These are phyloP conservation scores for Thaumatotibia leucotreta DNA, from an alignment of 1,140 invertebrate species.

Conservation along the genomic window DNA sequence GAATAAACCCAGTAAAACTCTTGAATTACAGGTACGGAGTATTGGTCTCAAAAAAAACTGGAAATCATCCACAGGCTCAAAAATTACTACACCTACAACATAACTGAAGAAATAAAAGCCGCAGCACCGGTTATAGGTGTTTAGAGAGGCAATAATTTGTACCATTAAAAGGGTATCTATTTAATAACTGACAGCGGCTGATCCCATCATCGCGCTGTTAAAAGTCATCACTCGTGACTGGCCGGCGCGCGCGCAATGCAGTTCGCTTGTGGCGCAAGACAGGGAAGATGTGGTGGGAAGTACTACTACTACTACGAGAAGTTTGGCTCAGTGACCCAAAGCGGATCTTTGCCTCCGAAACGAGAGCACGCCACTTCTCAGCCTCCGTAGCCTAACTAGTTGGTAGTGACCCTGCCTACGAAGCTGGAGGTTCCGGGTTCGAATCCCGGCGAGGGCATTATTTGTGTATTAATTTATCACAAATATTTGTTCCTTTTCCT, in stretches of 20 bases:
- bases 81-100: neutral
- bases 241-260: neutral
- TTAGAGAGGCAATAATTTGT: conserved; percentile 7
- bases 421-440: too few relatives aligned
- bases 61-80: neutral
- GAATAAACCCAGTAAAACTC: too few relatives aligned
- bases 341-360: too few relatives aligned
- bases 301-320: too few relatives aligned
- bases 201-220: neutral
- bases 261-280: neutral
- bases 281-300: neutral
- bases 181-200: conserved; percentile 7
- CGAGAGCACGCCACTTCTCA: too few relatives aligned
- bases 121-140: neutral
- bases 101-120: neutral
- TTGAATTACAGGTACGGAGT: too few relatives aligned
- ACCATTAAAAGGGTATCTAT: conserved; percentile 8
- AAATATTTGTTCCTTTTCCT: too few relatives aligned
- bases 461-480: too few relatives aligned
- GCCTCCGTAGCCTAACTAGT: too few relatives aligned
- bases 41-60: neutral
- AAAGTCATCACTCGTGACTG: conserved; percentile 11
- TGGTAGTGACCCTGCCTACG: too few relatives aligned
- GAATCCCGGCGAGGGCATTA: too few relatives aligned
- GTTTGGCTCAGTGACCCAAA: too few relatives aligned